Conservation (phyloP, 2,888 invertebrate genomes). For the Drosophila paramelanica region DNA sequence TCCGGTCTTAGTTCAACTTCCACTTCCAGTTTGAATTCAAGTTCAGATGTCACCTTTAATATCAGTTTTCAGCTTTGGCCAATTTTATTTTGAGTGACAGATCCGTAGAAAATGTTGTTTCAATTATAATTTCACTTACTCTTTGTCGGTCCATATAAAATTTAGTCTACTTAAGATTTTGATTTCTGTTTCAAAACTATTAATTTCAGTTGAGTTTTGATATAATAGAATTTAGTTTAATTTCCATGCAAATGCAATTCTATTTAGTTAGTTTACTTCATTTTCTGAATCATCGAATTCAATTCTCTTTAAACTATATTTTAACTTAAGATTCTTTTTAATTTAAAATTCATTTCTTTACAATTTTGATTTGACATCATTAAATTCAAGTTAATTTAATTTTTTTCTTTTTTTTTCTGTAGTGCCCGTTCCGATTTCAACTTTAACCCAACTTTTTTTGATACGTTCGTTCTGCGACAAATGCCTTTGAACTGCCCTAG, state of each 20-base stretch:
- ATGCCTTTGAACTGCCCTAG: constrained; percentile 10
- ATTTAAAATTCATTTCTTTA: no score
- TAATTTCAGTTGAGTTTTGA: neutral
- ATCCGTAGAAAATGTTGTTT: neutral
- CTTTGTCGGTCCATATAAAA: neutral
- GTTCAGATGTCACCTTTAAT: neutral
- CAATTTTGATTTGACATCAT: no score
- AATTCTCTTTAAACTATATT: no score
- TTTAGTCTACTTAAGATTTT: neutral
- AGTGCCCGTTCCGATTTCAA: neutral
- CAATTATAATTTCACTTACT: neutral
- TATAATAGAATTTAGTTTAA: neutral
- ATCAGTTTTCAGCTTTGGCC: neutral
- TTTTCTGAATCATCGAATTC: no score
- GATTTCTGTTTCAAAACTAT: no score
- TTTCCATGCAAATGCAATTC: neutral
- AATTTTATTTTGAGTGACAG: neutral
- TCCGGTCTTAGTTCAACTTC: constrained; percentile 9
- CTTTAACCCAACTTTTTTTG: constrained; percentile 12
- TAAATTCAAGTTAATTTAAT: no score
- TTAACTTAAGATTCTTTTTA: no score
- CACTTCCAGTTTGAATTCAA: constrained; percentile 3
- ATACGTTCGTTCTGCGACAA: constrained; percentile 23
- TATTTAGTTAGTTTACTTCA: no score
- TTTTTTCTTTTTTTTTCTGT: no score